Conservation (phyloP, 2,797 vertebrate genomes). For the Enteromius fasciolatus region DNA sequence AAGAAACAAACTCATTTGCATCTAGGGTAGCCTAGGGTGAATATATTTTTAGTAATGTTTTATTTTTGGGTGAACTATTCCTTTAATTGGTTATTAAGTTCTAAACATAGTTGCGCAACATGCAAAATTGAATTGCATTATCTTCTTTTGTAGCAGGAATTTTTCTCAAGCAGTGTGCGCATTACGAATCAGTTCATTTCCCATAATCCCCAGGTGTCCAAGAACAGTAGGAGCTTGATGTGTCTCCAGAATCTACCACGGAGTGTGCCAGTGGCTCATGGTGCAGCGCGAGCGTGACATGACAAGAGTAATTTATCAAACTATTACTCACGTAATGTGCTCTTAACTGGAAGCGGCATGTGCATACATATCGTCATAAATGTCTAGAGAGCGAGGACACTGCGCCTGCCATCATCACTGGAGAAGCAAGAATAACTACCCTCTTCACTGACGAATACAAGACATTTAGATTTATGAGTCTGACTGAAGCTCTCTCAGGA, state of each 20-base stretch:
- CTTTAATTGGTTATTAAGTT: constrained; percentile 5
- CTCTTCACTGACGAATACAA: constrained; percentile 48
- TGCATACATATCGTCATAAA: constrained; percentile 39
- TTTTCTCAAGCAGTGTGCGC: background rate
- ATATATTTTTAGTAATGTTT: background rate
- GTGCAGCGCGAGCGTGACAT: constrained; percentile 28
- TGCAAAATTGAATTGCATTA: background rate
- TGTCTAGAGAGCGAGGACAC: constrained; percentile 22
- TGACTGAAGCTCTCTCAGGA: constrained; percentile 29
- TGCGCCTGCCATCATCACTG: constrained; percentile 3
- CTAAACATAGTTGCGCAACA: constrained; percentile 17
- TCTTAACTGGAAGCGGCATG: constrained; percentile 38
- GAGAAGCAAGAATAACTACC: constrained; percentile 29
- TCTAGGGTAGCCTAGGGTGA: background rate
- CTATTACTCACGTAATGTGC: constrained; percentile 48
- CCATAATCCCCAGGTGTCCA: constrained; percentile 30
- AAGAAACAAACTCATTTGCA: background rate
- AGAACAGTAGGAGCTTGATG: constrained; percentile 29
- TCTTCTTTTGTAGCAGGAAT: constrained; percentile 8
- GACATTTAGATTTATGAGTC: constrained; percentile 47
- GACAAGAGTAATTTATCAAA: constrained; percentile 52
- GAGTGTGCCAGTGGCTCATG: constrained; percentile 27
- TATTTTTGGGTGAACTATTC: background rate
- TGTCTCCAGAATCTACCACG: constrained; percentile 19
- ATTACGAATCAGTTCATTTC: constrained; percentile 29